These are phyloP conservation scores for Parambassis ranga DNA, from an alignment of 2,797 vertebrate genomes.

Conservation along the genomic window DNA sequence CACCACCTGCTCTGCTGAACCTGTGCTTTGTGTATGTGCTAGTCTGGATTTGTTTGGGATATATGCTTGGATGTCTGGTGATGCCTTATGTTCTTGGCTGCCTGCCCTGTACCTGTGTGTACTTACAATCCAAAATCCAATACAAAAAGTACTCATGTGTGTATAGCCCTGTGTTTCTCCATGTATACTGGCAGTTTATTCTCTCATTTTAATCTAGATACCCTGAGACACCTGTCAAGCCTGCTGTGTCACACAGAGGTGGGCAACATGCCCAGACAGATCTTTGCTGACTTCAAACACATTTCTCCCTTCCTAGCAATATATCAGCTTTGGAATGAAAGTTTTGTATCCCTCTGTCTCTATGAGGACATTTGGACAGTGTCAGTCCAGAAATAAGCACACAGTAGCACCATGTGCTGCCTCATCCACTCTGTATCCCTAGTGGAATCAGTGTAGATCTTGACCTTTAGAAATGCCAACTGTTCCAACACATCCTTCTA, in stretches of 20 bases:
- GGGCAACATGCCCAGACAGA: slow-evolving; percentile 51
- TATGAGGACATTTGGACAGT: background rate
- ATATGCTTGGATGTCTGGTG: slow-evolving; percentile 12
- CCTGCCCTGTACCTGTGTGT: slow-evolving; percentile 22
- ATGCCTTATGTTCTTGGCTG: slow-evolving; percentile 10
- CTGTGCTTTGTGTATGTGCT: background rate
- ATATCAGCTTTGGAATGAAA: background rate
- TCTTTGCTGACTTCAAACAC: slow-evolving; percentile 8
- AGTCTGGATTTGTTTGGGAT: background rate
- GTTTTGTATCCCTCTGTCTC: background rate
- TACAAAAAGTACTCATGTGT: too few species aligned
- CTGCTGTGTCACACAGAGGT: slow-evolving; percentile 42
- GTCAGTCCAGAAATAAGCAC: background rate
- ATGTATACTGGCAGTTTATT: slow-evolving; percentile 25
- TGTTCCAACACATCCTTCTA: slow-evolving; percentile 48
- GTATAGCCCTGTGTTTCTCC: background rate
- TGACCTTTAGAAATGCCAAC: slow-evolving; percentile 71
- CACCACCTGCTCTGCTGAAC: slow-evolving; percentile 41
- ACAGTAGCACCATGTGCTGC: slow-evolving; percentile 10
- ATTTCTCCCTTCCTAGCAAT: background rate
- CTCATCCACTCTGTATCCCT: slow-evolving; percentile 31
- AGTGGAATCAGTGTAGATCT: slow-evolving; percentile 47
- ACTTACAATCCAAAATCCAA: too few species aligned
- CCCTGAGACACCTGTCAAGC: slow-evolving; percentile 56
- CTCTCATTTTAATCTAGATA: slow-evolving; percentile 24